These are phyloP conservation scores for Thereva nobilitata DNA, from an alignment of 2,888 invertebrate genomes.

Conservation along the genomic window DNA sequence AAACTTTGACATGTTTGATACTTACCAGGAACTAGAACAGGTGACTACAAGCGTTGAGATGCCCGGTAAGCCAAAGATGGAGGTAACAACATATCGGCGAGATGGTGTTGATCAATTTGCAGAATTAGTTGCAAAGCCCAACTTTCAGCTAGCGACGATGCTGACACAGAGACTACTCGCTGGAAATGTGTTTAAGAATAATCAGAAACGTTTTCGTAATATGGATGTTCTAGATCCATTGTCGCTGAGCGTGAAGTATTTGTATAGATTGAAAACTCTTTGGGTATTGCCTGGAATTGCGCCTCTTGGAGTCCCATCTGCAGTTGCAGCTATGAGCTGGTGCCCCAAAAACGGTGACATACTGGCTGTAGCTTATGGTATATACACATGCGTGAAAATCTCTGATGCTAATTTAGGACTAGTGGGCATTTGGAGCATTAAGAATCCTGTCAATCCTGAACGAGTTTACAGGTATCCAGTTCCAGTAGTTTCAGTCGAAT, in stretches of 20 bases:
- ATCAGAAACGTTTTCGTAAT: slow-evolving; percentile 73
- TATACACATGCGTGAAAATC: slow-evolving; percentile 62
- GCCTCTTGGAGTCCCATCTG: slow-evolving; percentile 59
- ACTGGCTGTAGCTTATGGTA: slow-evolving; percentile 76
- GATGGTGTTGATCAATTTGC: slow-evolving; percentile 51
- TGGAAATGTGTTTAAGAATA: slow-evolving; percentile 66
- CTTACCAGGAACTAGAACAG: slow-evolving; percentile 60
- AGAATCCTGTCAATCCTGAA: slow-evolving; percentile 80
- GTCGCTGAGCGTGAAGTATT: slow-evolving; percentile 66
- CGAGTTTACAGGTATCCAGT: slow-evolving; percentile 66
- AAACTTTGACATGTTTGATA: slow-evolving; percentile 78
- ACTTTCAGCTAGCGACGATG: slow-evolving; percentile 67
- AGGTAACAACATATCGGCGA: slow-evolving; percentile 52
- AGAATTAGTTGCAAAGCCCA: slow-evolving; percentile 46
- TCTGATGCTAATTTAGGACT: slow-evolving; percentile 63
- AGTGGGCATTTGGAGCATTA: slow-evolving; percentile 77
- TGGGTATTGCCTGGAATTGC: slow-evolving; percentile 67
- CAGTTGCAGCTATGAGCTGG: slow-evolving; percentile 68
- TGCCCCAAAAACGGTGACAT: slow-evolving; percentile 72
- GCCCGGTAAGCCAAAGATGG: slow-evolving; percentile 60
- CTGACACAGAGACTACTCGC: slow-evolving; percentile 74
- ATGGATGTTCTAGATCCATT: slow-evolving; percentile 66
- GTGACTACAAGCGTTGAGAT: slow-evolving; percentile 49
- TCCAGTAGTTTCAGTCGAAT: slow-evolving; percentile 71
- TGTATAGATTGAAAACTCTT: slow-evolving; percentile 67